Evolutionary conservation across 2,797 vertebrate genomes (phyloP).

Genomic region (Hippocampus kuda): DNA sequence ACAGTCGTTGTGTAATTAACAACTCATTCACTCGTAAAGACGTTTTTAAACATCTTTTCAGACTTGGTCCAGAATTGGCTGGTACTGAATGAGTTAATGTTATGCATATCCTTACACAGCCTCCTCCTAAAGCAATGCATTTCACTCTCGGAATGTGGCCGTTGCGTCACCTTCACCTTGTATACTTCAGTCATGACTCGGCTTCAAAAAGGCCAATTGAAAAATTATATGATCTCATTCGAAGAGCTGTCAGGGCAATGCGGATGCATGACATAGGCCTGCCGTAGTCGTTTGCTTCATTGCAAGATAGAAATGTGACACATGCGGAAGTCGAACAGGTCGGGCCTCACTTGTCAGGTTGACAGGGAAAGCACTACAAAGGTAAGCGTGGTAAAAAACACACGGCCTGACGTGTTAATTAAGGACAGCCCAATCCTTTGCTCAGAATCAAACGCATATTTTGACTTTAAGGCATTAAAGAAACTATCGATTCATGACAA

Average conservation of each 20-base stretch:
- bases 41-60: too few relatives aligned
- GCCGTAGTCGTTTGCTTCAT: constrained; percentile 18
- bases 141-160: neutral
- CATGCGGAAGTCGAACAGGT: constrained; percentile 28
- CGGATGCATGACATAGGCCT: neutral
- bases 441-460: neutral
- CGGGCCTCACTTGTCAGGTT: neutral
- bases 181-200: neutral
- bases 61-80: too few relatives aligned
- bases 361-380: neutral
- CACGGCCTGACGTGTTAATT: neutral
- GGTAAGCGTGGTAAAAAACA: neutral
- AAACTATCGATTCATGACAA: neutral
- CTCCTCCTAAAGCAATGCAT: neutral
- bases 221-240: neutral
- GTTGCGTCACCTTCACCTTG: neutral
- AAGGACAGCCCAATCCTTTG: neutral
- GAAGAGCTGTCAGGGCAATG: neutral
- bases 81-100: too few relatives aligned
- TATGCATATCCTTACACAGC: neutral
- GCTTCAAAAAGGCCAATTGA: neutral
- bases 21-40: too few relatives aligned
- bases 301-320: constrained; percentile 22
- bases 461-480: neutral
- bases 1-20: neutral